These are phyloP conservation scores for Chaunax sp. DNA, from an alignment of 2,797 vertebrate species.

Conservation along the genomic window DNA sequence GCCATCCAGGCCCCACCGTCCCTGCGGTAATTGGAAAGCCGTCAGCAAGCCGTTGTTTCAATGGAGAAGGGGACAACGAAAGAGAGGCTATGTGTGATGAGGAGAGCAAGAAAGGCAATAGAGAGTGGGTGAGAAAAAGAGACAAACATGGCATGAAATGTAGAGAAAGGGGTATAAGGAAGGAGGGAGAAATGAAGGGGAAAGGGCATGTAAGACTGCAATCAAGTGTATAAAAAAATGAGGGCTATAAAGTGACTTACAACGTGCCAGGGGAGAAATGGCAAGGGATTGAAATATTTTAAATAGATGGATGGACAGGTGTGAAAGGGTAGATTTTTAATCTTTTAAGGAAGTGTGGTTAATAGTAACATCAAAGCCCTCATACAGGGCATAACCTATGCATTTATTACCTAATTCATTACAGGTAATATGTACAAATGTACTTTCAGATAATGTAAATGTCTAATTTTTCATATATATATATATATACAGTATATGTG, in stretches of 20 bases:
- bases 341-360: slow-evolving; percentile 31
- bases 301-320: slow-evolving; percentile 33
- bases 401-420: neutral
- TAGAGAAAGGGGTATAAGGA: neutral
- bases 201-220: slow-evolving; percentile 34
- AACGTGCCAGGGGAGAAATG: slow-evolving; percentile 15
- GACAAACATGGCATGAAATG: slow-evolving; percentile 57
- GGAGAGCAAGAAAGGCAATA: slow-evolving; percentile 52
- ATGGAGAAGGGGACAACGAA: slow-evolving; percentile 51
- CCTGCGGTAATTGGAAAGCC: slow-evolving; percentile 85
- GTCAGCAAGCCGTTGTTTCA: slow-evolving; percentile 75
- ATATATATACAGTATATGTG: too few relatives aligned
- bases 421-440: neutral
- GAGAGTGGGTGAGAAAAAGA: slow-evolving; percentile 41
- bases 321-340: slow-evolving; percentile 35
- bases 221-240: slow-evolving; percentile 46
- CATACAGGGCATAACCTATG: slow-evolving; percentile 7
- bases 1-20: slow-evolving; percentile 72
- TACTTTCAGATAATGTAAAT: neutral
- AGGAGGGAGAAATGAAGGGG: slow-evolving; percentile 23
- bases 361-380: slow-evolving; percentile 21
- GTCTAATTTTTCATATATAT: too few relatives aligned
- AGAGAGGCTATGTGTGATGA: slow-evolving; percentile 47
- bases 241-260: slow-evolving; percentile 48
- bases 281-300: slow-evolving; percentile 16